Base-by-base conservation (phyloP, 2,797 vertebrate genomes). In the Alfaro cultratus region DNA sequence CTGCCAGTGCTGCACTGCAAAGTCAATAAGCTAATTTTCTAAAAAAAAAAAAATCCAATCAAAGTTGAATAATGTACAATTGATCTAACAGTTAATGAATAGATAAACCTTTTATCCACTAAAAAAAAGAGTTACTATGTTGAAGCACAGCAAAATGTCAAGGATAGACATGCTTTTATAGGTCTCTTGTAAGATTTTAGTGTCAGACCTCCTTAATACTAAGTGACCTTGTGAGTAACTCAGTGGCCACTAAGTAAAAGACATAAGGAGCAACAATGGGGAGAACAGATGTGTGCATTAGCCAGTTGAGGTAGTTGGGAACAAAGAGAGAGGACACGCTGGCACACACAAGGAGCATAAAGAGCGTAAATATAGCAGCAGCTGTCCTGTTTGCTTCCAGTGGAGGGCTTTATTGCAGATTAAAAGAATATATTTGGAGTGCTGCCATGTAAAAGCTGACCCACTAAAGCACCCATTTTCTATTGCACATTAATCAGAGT, bases 361-460 rank as follows among this genome's bases (percentile, higher is more conserved):
- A 73, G 46, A 34, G 29, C 4, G 2, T 74, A 74, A 53, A 53
- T 36, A 74, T 51, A 36, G 31, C 73, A 39, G 73, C 29, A 70
- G 39, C 39, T 70, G 67, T 70, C 67, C 67, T 43, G 67, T 43
- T 70, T 70, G 39, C 39, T 43, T 70, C 67, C 39, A 26, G 64
- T 26, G 36, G 34, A 47, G 16, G 29, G 36, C 23, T 74, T 74
- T 53, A 75, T 51, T 29, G 8, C 8, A 75, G n/a, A 34, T 74
- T 75, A 21, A 43, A 60, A 46, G 41, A 16, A 57, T 41, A 57
- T 60, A 57, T 75, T 60, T 75, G 36, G 47, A 60, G 73, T 43
- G 23, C 39, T 55, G 36, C 53, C 47, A 60, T 75, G 13, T 41
- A 36, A 45, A n/a, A 57, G 23, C 74, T 45, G 74, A 43, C 74